phyloP scores from a whole-genome alignment of 2,797 vertebrate genomes.

The Neosalanx taihuensis region DNA sequence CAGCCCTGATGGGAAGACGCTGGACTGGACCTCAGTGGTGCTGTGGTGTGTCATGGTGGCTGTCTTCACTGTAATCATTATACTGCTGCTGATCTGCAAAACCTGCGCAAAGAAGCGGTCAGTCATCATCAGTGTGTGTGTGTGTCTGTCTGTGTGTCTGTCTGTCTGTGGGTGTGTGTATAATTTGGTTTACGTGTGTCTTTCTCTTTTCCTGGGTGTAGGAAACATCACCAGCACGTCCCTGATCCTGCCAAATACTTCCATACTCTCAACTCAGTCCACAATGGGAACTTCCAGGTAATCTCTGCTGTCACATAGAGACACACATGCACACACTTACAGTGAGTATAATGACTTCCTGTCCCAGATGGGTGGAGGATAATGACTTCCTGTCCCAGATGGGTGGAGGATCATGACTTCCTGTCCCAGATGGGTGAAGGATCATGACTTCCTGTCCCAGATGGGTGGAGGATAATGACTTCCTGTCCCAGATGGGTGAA shows the following conservation, averaged over 20 bases:
- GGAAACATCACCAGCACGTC: conserved; percentile 45
- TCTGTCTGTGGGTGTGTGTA: not conserved
- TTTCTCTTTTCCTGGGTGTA: conserved; percentile 28
- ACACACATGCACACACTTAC: not conserved
- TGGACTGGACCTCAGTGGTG: not conserved
- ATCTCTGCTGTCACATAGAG: not conserved
- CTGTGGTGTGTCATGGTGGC: not conserved
- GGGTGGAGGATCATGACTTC: not conserved
- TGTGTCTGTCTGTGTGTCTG: conserved; percentile 13
- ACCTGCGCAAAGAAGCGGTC: conserved; percentile 35
- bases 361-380: too few relatives aligned
- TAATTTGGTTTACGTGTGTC: not conserved
- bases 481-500: too few relatives aligned
- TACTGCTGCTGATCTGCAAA: conserved; percentile 16
- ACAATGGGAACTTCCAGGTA: conserved; percentile 68
- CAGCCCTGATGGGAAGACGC: not conserved
- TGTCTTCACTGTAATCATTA: conserved; percentile 3
- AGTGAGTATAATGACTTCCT: too few relatives aligned
- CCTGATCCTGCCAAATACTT: conserved; percentile 73
- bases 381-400: too few relatives aligned
- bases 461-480: not conserved
- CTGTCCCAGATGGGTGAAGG: too few relatives aligned
- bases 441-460: too few relatives aligned
- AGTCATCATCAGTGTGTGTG: conserved; percentile 10
- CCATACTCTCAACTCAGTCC: conserved; percentile 52